These are phyloP conservation scores for Allobates femoralis DNA, from an alignment of 2,797 vertebrate species.

Conservation along the genomic window DNA sequence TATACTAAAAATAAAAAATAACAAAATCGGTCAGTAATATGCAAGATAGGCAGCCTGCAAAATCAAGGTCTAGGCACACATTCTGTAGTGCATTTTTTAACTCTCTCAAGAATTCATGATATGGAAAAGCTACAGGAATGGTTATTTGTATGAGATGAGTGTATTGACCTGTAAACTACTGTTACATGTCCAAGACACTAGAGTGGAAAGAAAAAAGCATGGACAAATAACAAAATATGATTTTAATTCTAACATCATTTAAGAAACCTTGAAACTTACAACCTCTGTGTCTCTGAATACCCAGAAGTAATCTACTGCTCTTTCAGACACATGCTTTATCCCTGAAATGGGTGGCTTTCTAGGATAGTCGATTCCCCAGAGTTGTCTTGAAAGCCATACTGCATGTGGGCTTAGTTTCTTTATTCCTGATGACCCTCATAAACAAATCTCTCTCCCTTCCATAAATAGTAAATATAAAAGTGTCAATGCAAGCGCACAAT, in stretches of 20 bases:
- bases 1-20: not conserved
- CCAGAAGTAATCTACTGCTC: slow-evolving; percentile 58
- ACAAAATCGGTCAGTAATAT: not conserved
- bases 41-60: not conserved
- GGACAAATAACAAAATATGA: slow-evolving; percentile 40
- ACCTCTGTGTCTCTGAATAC: slow-evolving; percentile 61
- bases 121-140: not conserved
- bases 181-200: slow-evolving; percentile 8
- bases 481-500: slow-evolving; percentile 58
- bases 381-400: slow-evolving; percentile 47
- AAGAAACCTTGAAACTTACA: slow-evolving; percentile 58
- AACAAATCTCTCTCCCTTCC: slow-evolving; percentile 54
- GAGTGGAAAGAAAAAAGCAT: slow-evolving; percentile 15
- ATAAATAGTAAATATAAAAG: slow-evolving; percentile 60
- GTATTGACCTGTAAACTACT: slow-evolving; percentile 35
- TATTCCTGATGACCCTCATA: slow-evolving; percentile 58
- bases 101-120: not conserved
- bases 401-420: slow-evolving; percentile 49
- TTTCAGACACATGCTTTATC: slow-evolving; percentile 56
- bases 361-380: slow-evolving; percentile 34
- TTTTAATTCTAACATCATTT: slow-evolving; percentile 57
- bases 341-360: slow-evolving; percentile 53
- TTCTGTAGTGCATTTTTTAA: not conserved
- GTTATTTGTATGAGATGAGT: slow-evolving; percentile 23
- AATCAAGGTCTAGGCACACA: not conserved